phyloP scores from a whole-genome alignment of 2,113 vertebrate species.

The Okapia johnstoni region DNA sequence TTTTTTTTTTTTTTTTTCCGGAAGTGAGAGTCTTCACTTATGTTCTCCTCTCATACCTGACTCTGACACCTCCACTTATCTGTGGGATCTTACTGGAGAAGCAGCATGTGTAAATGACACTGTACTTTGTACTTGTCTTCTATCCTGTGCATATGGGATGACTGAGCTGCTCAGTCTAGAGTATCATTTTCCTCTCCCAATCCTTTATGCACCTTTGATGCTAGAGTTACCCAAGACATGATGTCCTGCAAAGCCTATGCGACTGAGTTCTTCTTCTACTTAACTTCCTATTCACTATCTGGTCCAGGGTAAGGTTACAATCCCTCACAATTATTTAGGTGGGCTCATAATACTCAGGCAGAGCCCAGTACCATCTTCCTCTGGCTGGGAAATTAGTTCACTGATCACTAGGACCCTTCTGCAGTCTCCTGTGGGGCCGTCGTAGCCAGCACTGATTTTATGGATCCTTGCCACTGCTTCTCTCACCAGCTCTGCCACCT shows the following conservation, averaged over 20 bases:
- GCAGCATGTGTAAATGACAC: neutral
- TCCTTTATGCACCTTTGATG: neutral
- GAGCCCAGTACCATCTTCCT: neutral
- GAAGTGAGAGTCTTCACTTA: neutral
- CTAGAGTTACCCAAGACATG: neutral
- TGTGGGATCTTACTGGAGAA: neutral
- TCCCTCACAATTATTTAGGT: neutral
- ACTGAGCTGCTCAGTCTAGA: neutral
- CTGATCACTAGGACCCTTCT: neutral
- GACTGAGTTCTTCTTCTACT: neutral
- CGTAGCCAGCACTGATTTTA: no score
- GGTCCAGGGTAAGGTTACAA: neutral
- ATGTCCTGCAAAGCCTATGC: neutral
- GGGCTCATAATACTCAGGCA: neutral
- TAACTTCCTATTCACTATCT: neutral
- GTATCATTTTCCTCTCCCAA: neutral
- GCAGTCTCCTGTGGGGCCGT: neutral
- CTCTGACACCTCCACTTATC: neutral
- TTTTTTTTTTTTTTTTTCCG: neutral
- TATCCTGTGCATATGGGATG: neutral
- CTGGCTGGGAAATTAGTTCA: neutral
- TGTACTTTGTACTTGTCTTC: fast-evolving
- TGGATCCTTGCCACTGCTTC: neutral
- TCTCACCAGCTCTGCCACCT: neutral
- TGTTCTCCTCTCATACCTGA: neutral